Percentiles rank a stretch among this genome's conserved stretches.
Conservation (phyloP, 2,797 vertebrate genomes). For the Varecia variegata region DNA sequence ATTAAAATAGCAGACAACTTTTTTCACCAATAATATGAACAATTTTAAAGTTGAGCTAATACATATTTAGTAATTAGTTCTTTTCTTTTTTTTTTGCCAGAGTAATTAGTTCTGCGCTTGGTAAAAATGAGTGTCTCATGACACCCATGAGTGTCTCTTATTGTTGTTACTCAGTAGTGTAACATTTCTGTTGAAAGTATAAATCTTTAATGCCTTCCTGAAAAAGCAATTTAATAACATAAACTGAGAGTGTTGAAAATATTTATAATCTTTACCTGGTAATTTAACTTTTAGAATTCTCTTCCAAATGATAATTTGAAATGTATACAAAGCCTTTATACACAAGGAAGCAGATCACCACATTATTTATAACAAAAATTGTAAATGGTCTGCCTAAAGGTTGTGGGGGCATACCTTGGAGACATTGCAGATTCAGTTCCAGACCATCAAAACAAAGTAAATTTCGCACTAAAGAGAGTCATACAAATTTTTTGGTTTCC, state of each 20-base stretch:
- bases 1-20: neutral
- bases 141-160: neutral
- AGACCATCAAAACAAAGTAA: neutral
- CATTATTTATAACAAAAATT: conserved; percentile 38
- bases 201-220: neutral
- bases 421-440: neutral
- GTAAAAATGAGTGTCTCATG: neutral
- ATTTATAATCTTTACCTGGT: neutral
- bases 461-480: neutral
- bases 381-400: neutral
- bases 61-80: neutral
- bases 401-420: neutral
- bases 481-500: neutral
- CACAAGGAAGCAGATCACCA: neutral
- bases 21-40: conserved; percentile 10
- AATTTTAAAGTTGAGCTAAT: neutral
- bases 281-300: neutral
- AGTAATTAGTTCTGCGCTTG: neutral
- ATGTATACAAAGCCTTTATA: neutral
- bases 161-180: neutral
- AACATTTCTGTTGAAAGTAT: neutral
- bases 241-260: neutral
- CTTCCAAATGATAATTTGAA: conserved; percentile 36
- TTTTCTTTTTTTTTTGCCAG: too few relatives aligned
- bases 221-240: neutral